Conservation (phyloP, 2,113 vertebrate genomes). For the Gobius niger region DNA sequence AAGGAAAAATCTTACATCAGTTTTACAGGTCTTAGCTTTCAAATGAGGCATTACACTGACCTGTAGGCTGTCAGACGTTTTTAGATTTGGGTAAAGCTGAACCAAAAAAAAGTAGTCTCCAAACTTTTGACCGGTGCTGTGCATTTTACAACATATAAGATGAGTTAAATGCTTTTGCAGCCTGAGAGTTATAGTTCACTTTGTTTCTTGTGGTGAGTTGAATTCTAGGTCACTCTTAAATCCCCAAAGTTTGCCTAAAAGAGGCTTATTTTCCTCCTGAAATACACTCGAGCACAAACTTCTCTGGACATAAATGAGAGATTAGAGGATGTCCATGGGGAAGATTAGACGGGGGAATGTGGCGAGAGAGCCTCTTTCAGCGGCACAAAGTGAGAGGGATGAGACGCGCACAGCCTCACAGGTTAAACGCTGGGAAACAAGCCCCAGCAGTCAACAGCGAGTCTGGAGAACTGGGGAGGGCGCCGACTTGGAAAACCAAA, state of each 20-base stretch:
- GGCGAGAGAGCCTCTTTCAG: slow-evolving; percentile 18
- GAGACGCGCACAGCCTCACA: slow-evolving; percentile 10
- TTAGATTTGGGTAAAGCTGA: no score
- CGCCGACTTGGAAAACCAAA: slow-evolving; percentile 13
- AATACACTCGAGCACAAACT: slow-evolving; percentile 38
- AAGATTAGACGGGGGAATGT: slow-evolving; percentile 14
- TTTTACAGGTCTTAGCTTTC: no score
- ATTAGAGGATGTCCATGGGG: slow-evolving; percentile 47
- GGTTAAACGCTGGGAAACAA: slow-evolving; percentile 43
- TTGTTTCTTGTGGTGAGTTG: not conserved
- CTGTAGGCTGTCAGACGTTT: no score
- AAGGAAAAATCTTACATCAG: no score
- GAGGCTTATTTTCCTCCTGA: slow-evolving; percentile 35
- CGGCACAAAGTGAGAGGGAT: slow-evolving; percentile 21
- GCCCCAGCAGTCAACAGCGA: slow-evolving; percentile 6
- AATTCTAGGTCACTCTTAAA: slow-evolving; percentile 5
- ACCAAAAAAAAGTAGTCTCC: no score
- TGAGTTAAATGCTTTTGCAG: no score
- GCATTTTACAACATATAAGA: no score
- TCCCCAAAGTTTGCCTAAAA: slow-evolving; percentile 26
- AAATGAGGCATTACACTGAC: no score
- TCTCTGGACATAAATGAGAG: slow-evolving; percentile 61
- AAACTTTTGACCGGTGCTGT: no score
- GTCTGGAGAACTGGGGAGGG: slow-evolving; percentile 9
- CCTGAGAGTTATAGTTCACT: not conserved